These are phyloP conservation scores for Eulemur mongoz DNA, from an alignment of 2,797 vertebrate species.

Conservation along the genomic window DNA sequence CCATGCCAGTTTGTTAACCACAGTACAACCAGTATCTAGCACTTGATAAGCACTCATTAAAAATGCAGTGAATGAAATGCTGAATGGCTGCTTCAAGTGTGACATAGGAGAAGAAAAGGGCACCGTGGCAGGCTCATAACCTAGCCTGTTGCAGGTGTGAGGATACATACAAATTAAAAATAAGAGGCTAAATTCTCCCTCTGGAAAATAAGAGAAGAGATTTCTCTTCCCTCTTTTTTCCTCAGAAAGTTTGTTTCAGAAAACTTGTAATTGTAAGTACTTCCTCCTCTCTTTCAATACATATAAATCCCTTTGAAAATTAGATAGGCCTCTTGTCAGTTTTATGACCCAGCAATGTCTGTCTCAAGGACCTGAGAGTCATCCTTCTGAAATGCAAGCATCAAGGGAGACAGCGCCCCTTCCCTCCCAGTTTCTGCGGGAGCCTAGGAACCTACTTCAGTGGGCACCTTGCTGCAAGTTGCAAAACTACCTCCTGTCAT, in stretches of 20 bases:
- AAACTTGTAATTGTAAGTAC: background rate
- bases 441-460: background rate
- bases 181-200: background rate
- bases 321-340: background rate
- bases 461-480: background rate
- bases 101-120: background rate
- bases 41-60: background rate
- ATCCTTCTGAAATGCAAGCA: background rate
- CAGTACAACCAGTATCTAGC: background rate
- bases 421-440: background rate
- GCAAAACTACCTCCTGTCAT: background rate
- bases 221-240: background rate
- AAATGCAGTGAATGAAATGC: background rate
- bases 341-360: background rate
- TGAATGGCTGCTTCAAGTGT: background rate
- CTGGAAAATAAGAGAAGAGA: background rate
- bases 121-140: background rate
- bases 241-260: background rate
- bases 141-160: background rate
- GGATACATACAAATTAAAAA: background rate
- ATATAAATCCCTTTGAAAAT: background rate
- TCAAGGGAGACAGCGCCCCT: background rate
- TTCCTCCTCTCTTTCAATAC: constrained; percentile 20
- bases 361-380: background rate
- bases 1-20: background rate